phyloP scores from a whole-genome alignment of 2,888 invertebrate species.

The Norana najaformis region DNA sequence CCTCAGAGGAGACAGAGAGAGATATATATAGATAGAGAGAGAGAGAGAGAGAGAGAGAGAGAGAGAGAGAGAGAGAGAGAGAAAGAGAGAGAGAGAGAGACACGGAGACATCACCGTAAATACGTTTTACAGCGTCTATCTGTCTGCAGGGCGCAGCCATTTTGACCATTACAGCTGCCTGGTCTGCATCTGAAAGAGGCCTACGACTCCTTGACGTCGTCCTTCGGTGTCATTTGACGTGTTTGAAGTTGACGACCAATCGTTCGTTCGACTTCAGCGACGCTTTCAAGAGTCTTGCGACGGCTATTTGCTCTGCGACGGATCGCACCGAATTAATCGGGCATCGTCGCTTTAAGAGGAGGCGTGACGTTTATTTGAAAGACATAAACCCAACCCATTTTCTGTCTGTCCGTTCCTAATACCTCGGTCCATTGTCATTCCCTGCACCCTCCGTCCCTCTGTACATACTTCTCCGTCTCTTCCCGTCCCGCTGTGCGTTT shows the following conservation, averaged over 20 bases:
- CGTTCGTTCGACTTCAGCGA: background rate
- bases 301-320: background rate
- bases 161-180: too few relatives aligned
- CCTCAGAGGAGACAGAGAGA: background rate
- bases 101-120: background rate
- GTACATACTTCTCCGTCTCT: background rate
- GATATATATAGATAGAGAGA: background rate
- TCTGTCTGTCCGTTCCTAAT: background rate
- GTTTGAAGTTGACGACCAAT: background rate
- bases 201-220: background rate
- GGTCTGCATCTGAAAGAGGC: too few relatives aligned
- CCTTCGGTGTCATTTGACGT: background rate
- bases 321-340: background rate
- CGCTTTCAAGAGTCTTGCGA: background rate
- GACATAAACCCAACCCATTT: background rate
- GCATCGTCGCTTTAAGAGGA: background rate
- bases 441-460: background rate
- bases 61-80: background rate
- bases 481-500: background rate
- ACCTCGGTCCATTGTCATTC: slow-evolving; percentile 56
- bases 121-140: too few relatives aligned
- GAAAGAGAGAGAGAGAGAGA: background rate
- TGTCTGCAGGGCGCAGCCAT: too few relatives aligned
- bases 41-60: background rate
- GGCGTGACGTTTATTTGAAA: background rate